Conservation (phyloP, 1,140 invertebrate genomes). For the Hycleus cichorii region DNA sequence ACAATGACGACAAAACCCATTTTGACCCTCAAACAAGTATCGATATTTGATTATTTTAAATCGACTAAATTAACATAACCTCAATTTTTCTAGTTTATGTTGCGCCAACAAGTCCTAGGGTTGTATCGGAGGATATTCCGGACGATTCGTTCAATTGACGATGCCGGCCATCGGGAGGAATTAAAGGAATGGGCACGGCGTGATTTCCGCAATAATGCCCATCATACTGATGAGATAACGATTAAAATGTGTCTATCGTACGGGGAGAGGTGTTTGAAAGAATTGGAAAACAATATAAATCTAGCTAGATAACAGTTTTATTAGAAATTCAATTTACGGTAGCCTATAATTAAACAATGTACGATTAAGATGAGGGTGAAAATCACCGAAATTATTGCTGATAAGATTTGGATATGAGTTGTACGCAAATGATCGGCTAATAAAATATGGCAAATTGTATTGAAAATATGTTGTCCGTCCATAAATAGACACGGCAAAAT, state of each 20-base stretch:
- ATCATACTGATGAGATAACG: conserved; percentile 57
- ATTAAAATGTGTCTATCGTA: conserved; percentile 65
- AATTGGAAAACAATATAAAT: conserved; percentile 56
- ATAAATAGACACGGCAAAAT: conserved; percentile 87
- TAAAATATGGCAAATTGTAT: conserved; percentile 49
- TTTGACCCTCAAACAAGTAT: conserved; percentile 23
- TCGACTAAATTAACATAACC: background rate
- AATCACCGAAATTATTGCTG: conserved; percentile 19
- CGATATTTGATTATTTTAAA: background rate
- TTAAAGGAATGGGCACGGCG: conserved; percentile 59
- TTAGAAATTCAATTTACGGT: background rate
- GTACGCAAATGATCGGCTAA: conserved; percentile 33
- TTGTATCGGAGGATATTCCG: conserved; percentile 65
- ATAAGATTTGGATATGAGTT: conserved; percentile 15
- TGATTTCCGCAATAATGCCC: conserved; percentile 63
- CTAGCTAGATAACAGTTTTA: conserved; percentile 38
- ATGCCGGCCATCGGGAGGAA: conserved; percentile 53
- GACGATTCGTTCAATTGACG: conserved; percentile 56
- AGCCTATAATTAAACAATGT: conserved; percentile 11
- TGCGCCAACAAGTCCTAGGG: conserved; percentile 66
- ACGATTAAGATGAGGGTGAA: conserved; percentile 27
- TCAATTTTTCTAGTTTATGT: conserved; percentile 56
- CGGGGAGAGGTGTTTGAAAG: conserved; percentile 57
- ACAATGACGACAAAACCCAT: conserved; percentile 14
- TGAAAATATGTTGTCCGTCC: conserved; percentile 83